Conservation (phyloP, 92 coral and sea anemone species). For the Phenganax subtilis region DNA sequence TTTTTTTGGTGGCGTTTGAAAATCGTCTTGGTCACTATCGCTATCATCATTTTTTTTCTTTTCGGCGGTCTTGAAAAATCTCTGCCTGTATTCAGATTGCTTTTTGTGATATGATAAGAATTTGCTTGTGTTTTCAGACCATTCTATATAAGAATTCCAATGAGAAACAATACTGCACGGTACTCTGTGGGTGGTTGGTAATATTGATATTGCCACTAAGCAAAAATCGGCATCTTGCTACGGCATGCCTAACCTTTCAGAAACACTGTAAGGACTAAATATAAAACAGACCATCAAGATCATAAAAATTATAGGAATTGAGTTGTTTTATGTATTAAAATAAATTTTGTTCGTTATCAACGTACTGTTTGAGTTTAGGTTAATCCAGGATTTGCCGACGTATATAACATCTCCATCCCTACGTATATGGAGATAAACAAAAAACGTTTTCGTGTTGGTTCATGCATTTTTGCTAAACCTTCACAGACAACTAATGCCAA, state of each 20-base stretch:
- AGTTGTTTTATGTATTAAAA: not conserved
- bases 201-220: not conserved
- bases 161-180: not conserved
- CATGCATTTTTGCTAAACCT: no score
- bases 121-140: constrained; percentile 5
- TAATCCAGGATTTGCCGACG: not conserved
- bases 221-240: not conserved
- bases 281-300: no score
- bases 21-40: not conserved
- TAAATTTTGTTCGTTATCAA: not conserved
- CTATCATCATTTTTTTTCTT: not conserved
- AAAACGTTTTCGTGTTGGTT: no score
- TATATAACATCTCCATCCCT: constrained; percentile 17
- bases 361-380: not conserved
- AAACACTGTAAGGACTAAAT: no score
- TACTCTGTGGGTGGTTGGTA: not conserved
- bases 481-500: no score
- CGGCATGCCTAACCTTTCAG: no score
- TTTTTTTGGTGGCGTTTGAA: not conserved
- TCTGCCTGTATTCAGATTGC: constrained; percentile 15
- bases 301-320: not conserved
- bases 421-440: no score
- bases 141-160: not conserved
- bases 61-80: not conserved
- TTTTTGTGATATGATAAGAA: not conserved